phyloP scores from a whole-genome alignment of 1,140 invertebrate genomes.

The Choristoneura fumiferana region DNA sequence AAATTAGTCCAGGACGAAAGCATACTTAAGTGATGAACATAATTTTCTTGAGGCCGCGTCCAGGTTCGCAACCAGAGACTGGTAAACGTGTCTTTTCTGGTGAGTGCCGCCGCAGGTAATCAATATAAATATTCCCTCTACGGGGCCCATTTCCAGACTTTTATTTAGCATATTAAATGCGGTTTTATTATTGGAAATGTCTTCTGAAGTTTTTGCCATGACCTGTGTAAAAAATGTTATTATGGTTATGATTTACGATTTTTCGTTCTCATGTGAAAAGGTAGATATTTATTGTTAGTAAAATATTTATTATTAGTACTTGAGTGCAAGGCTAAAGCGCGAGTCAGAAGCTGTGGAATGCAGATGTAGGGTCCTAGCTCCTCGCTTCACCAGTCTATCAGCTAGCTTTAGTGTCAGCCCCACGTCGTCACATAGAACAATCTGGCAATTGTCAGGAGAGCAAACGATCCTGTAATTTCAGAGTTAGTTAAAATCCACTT shows the following conservation, averaged over 20 bases:
- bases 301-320: not conserved
- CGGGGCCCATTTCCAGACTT: not conserved
- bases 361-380: conserved; percentile 21
- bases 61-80: not conserved
- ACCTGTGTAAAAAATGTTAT: conserved; percentile 17
- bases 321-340: not conserved
- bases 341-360: not conserved
- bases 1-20: not conserved
- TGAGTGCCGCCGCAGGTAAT: not conserved
- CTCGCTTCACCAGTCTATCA: conserved; percentile 17
- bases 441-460: conserved; percentile 16
- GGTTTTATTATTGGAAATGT: conserved; percentile 18
- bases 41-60: conserved; percentile 20
- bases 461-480: conserved; percentile 29
- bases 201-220: conserved; percentile 23
- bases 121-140: conserved; percentile 26
- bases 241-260: not conserved
- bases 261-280: no score
- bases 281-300: not conserved
- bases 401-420: conserved; percentile 13
- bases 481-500: no score
- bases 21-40: conserved; percentile 12
- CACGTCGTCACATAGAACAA: conserved; percentile 21
- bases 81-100: not conserved
- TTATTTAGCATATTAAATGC: conserved; percentile 19